A percentile compares a stretch with the other conserved stretches of the same genome.
phyloP scores from a whole-genome alignment of 1,140 invertebrate species.

The Copidosoma floridanum region DNA sequence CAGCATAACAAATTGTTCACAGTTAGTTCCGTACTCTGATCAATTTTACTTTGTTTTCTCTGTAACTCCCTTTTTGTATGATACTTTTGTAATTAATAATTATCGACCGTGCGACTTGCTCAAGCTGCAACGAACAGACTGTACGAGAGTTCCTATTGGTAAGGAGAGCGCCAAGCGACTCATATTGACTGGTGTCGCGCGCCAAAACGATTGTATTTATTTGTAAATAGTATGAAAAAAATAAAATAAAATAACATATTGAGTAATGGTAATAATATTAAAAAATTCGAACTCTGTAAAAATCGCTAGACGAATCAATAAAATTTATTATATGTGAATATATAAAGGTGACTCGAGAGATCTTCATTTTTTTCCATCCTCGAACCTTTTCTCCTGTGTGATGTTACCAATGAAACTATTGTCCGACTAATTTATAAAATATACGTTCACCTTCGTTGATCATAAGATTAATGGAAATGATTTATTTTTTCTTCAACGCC shows the following conservation, averaged over 20 bases:
- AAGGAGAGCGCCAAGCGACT: conserved; percentile 28
- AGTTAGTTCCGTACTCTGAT: conserved; percentile 5
- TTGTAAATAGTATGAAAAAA: conserved; percentile 47
- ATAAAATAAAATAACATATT: no score
- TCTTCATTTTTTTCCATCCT: not conserved
- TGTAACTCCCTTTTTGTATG: no score
- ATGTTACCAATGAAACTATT: no score
- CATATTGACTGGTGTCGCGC: conserved; percentile 1
- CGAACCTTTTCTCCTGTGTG: no score
- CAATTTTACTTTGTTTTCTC: no score
- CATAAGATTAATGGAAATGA: no score
- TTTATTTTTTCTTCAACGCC: no score
- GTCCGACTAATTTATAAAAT: no score
- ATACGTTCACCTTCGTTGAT: no score
- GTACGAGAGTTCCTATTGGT: conserved; percentile 53
- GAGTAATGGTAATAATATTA: no score
- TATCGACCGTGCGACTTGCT: conserved; percentile 36
- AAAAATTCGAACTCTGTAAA: conserved; percentile 46
- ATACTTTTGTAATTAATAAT: conserved; percentile 29
- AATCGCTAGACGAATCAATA: conserved; percentile 26
- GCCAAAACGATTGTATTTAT: conserved; percentile 48
- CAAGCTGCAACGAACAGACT: conserved; percentile 53
- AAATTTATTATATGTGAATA: conserved; percentile 18
- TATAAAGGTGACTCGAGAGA: not conserved
- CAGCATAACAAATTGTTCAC: not conserved